These are phyloP conservation scores for Eristalis pertinax DNA, from an alignment of 2,888 invertebrate species.

Conservation along the genomic window DNA sequence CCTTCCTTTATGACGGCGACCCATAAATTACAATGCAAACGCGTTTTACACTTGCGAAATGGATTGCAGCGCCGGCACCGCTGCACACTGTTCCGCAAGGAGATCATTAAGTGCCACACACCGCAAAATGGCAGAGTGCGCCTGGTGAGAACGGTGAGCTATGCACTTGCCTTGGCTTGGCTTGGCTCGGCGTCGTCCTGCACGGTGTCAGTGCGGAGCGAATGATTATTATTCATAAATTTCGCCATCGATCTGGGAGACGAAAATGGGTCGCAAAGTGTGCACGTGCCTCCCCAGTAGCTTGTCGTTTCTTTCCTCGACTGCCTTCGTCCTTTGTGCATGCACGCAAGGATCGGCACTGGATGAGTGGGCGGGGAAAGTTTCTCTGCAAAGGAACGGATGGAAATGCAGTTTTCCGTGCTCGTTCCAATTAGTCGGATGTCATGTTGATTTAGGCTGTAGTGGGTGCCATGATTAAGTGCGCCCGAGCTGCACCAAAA, in stretches of 20 bases:
- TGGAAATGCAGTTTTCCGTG: conserved; percentile 46
- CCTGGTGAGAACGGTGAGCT: background rate
- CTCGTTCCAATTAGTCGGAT: conserved; percentile 63
- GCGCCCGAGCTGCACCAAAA: background rate
- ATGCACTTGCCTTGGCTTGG: conserved; percentile 7
- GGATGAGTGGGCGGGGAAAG: background rate
- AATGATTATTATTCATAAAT: conserved; percentile 47
- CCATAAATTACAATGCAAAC: conserved; percentile 59
- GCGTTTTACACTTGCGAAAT: conserved; percentile 34
- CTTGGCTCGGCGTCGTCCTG: background rate
- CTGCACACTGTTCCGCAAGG: background rate
- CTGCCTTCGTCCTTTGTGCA: background rate
- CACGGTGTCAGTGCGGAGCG: conserved; percentile 10
- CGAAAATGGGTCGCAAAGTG: conserved; percentile 10
- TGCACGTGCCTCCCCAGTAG: conserved; percentile 33
- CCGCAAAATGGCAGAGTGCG: background rate
- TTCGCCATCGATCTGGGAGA: conserved; percentile 42
- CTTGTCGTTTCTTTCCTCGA: conserved; percentile 1
- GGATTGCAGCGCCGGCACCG: conserved; percentile 35
- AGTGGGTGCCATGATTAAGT: conserved; percentile 54
- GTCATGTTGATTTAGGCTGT: conserved; percentile 59
- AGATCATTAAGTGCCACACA: conserved; percentile 33
- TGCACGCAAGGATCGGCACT: conserved; percentile 13
- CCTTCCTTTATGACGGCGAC: conserved; percentile 41
- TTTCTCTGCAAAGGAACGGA: conserved; percentile 14